These are phyloP conservation scores for Drosophila quinaria DNA, from an alignment of 2,888 invertebrate species.

Conservation along the genomic window DNA sequence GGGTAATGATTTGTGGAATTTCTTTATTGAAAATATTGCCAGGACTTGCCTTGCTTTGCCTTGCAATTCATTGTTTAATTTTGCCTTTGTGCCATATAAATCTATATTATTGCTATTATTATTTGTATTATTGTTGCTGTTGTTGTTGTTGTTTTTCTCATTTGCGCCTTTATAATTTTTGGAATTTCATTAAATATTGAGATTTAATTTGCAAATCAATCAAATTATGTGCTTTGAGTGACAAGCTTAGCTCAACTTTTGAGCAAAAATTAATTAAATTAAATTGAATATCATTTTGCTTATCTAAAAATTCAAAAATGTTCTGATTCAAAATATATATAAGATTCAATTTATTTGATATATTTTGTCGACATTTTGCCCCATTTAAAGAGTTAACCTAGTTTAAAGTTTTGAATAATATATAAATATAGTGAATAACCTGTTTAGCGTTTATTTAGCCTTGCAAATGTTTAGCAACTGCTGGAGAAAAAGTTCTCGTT, in stretches of 20 bases:
- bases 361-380: background rate
- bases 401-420: background rate
- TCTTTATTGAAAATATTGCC: conserved; percentile 63
- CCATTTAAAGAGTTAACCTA: conserved; percentile 11
- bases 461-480: conserved; percentile 24
- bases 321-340: background rate
- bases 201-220: conserved; percentile 21
- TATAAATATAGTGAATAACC: conserved; percentile 13
- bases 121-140: conserved; percentile 20
- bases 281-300: background rate
- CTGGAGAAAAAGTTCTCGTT: conserved; percentile 19
- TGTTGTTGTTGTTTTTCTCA: conserved; percentile 4
- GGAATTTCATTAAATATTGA: conserved; percentile 37
- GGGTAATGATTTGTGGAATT: conserved; percentile 75
- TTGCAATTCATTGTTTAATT: conserved; percentile 41
- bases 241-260: background rate
- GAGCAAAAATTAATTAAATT: conserved; percentile 10
- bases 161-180: conserved; percentile 40
- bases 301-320: background rate
- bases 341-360: background rate
- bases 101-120: conserved; percentile 40
- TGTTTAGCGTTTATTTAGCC: conserved; percentile 22
- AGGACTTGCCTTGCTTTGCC: background rate
- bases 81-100: conserved; percentile 25
- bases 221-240: conserved; percentile 19